Conservation (phyloP, 2,113 vertebrate genomes). For the Atractosteus spatula region DNA sequence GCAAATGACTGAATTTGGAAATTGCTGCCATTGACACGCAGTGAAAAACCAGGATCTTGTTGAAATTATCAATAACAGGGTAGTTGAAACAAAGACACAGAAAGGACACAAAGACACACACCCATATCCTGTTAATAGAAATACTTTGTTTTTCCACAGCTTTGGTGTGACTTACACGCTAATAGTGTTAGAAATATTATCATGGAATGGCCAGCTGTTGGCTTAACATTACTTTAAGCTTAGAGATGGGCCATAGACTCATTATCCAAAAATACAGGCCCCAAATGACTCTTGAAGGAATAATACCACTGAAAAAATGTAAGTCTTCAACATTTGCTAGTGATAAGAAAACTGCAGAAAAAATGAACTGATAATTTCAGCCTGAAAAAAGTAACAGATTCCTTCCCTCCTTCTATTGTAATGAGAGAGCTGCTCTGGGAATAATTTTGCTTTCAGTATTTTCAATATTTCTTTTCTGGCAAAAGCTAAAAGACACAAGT, state of each 20-base stretch:
- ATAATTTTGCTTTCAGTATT: neutral
- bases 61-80: too few relatives aligned
- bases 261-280: conserved; percentile 56
- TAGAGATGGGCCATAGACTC: conserved; percentile 49
- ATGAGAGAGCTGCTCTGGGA: neutral
- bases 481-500: neutral
- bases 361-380: neutral
- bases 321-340: neutral
- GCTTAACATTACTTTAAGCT: conserved; percentile 37
- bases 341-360: neutral
- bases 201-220: conserved; percentile 63
- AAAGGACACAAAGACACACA: conserved; percentile 19
- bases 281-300: conserved; percentile 1
- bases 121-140: conserved; percentile 16
- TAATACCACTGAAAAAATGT: neutral
- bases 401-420: neutral
- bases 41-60: too few relatives aligned
- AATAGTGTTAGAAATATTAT: conserved; percentile 63
- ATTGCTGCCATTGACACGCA: too few relatives aligned
- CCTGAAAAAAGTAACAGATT: neutral
- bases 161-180: conserved; percentile 42
- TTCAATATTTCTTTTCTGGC: neutral
- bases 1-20: too few relatives aligned
- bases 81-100: neutral
- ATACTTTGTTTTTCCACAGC: conserved; percentile 5